A percentile compares a stretch with the other conserved stretches of the same genome.
Evolutionary conservation across 2,888 invertebrate species (phyloP).

Genomic region (Halocaridina rubra): DNA sequence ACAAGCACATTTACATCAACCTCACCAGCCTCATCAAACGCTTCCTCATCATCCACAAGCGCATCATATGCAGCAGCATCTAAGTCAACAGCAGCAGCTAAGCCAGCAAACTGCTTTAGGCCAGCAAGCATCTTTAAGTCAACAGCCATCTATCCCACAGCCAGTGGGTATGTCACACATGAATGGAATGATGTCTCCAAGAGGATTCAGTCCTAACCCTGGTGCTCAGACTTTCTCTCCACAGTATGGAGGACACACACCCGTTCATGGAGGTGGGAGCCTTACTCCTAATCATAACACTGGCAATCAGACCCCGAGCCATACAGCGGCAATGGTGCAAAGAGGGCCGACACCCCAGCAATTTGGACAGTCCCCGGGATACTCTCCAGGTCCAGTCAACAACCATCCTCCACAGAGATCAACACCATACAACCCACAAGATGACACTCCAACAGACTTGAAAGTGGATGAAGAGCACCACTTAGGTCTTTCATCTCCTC

Average conservation of each 20-base stretch:
- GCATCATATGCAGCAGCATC: slow-evolving; percentile 29
- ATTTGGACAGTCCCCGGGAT: slow-evolving; percentile 63
- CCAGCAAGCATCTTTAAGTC: slow-evolving; percentile 19
- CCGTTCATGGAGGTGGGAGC: slow-evolving; percentile 37
- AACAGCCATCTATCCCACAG: slow-evolving; percentile 42
- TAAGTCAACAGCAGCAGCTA: slow-evolving; percentile 43
- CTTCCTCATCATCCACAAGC: slow-evolving; percentile 40
- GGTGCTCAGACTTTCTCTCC: slow-evolving; percentile 62
- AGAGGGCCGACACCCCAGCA: slow-evolving; percentile 51
- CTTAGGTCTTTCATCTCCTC: slow-evolving; percentile 59
- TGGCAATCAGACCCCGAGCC: slow-evolving; percentile 21
- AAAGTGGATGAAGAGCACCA: slow-evolving; percentile 62
- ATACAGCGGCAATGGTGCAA: slow-evolving; percentile 35
- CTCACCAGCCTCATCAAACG: slow-evolving; percentile 17
- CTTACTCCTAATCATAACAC: slow-evolving; percentile 40
- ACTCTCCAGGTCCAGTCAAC: slow-evolving; percentile 52
- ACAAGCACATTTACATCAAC: slow-evolving; percentile 8
- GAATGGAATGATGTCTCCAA: slow-evolving; percentile 63
- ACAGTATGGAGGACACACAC: slow-evolving; percentile 54
- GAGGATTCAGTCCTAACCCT: slow-evolving; percentile 62
- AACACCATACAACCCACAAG: slow-evolving; percentile 25
- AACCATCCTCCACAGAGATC: slow-evolving; percentile 25
- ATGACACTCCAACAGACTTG: slow-evolving; percentile 25
- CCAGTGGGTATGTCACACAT: slow-evolving; percentile 59
- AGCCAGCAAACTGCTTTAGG: slow-evolving; percentile 20